Base-by-base conservation (phyloP, 2,888 invertebrate genomes). In the Drosophila nr. perissopoda region DNA sequence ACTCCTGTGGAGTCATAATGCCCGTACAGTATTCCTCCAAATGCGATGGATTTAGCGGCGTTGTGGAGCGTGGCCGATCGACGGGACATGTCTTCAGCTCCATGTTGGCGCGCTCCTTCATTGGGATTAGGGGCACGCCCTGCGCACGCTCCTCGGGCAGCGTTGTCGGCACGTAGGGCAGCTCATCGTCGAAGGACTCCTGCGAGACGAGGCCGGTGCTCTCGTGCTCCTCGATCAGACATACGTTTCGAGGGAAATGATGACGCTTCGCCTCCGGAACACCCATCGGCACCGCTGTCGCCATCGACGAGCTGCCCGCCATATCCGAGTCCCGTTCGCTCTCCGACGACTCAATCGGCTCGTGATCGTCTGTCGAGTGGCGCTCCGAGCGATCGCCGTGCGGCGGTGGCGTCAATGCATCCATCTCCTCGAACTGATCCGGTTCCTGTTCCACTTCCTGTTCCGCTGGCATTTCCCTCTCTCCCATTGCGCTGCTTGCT, bases 141-240 rank as follows among this genome's bases (percentile, higher is more conserved):
- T 96, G 95, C 21, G 97, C 96, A 76, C 97, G 95, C 93, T 98
- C 98, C 92, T 95, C 94, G 27, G 98, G 98, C 90, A 98, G 93
- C 63, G 97, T 98, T n/a, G 98, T 97, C 66, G 98, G 97, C 89
- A 98, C 95, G 92, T 97, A 97, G 2, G 98, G 98, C 90, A 98
- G 94, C 93, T 97, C 97, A 86, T 96, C 96, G 89, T 97, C 97
- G 91, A 97, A 96, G 46, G 97, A 97, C 91, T 97, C 97, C 91
- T 97, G 95, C 68, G 96, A 94, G 53, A 97, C 97, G 51, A 98
- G 94, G 2, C 96, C 95, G 78, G 96, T 96, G 76, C 96, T 95
- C 92, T 97, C 97, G 56, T 95, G 94, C 83, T 96, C 96, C 80
- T 95, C 94, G 29, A 94, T 92, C 6, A 89, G 78, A 65, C 92